A percentile compares a stretch with the other conserved stretches of the same genome.
phyloP scores from a whole-genome alignment of 2,888 invertebrate species.

The Parnassius mnemosyne region DNA sequence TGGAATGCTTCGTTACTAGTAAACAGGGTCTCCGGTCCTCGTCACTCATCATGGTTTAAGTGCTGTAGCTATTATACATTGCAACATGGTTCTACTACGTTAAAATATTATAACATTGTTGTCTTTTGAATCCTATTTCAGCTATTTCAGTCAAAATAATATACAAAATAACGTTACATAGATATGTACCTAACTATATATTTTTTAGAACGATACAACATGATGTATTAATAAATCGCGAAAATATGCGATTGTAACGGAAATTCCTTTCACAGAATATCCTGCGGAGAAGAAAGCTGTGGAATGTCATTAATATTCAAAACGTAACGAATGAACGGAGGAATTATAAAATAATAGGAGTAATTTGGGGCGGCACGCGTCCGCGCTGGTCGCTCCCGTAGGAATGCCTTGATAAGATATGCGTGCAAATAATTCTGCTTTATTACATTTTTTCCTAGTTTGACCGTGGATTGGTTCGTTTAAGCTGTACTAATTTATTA shows the following conservation, averaged over 20 bases:
- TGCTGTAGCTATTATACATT: too few species aligned
- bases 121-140: background rate
- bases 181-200: too few species aligned
- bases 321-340: slow-evolving; percentile 68
- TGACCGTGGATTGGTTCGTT: slow-evolving; percentile 3
- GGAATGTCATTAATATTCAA: slow-evolving; percentile 80
- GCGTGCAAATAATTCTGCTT: slow-evolving; percentile 75
- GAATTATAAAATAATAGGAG: slow-evolving; percentile 81
- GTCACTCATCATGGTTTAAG: too few species aligned
- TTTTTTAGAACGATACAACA: background rate
- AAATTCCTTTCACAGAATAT: slow-evolving; percentile 64
- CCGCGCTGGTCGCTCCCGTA: slow-evolving; percentile 42
- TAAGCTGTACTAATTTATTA: background rate
- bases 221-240: slow-evolving; percentile 29
- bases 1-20: too few species aligned
- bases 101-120: too few species aligned
- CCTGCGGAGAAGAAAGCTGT: slow-evolving; percentile 59
- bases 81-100: too few species aligned
- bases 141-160: background rate
- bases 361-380: slow-evolving; percentile 74
- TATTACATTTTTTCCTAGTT: slow-evolving; percentile 70
- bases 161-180: too few species aligned
- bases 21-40: too few species aligned
- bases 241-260: slow-evolving; percentile 58
- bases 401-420: slow-evolving; percentile 75